These are phyloP conservation scores for Solen grandis DNA, from an alignment of 1,140 invertebrate genomes.

Conservation along the genomic window DNA sequence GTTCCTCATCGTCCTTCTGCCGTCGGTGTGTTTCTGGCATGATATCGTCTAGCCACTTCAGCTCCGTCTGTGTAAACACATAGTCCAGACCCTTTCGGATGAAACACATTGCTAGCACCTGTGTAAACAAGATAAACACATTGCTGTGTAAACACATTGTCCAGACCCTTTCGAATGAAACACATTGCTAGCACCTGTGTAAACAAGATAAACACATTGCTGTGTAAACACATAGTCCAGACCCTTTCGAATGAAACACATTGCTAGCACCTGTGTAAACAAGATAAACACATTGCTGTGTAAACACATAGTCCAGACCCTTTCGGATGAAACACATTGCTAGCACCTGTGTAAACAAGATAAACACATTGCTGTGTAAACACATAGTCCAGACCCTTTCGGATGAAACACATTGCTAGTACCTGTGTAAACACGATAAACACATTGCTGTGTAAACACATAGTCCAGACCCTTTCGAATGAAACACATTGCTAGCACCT, in stretches of 20 bases:
- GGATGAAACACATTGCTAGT: too few relatives aligned
- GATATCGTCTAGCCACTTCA: constrained; percentile 97
- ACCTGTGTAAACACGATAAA: too few relatives aligned
- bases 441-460: too few relatives aligned
- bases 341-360: too few relatives aligned
- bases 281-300: too few relatives aligned
- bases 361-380: too few relatives aligned
- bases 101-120: constrained; percentile 98
- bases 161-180: constrained; percentile 94
- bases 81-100: constrained; percentile 95
- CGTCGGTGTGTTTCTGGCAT: constrained; percentile 88
- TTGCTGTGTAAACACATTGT: constrained; percentile 95
- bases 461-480: too few relatives aligned
- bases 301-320: too few relatives aligned
- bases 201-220: too few relatives aligned
- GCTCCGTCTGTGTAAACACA: constrained; percentile 94
- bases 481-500: too few relatives aligned
- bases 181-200: constrained; percentile 98
- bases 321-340: too few relatives aligned
- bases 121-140: not conserved
- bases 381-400: too few relatives aligned
- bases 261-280: constrained; percentile 96
- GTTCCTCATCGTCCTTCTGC: constrained; percentile 56
- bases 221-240: constrained; percentile 96
- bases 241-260: constrained; percentile 96